Percentiles rank a stretch among this genome's conserved stretches.
Evolutionary conservation across 1,140 invertebrate species (phyloP).

Genomic region (Drosophila athabasca): DNA sequence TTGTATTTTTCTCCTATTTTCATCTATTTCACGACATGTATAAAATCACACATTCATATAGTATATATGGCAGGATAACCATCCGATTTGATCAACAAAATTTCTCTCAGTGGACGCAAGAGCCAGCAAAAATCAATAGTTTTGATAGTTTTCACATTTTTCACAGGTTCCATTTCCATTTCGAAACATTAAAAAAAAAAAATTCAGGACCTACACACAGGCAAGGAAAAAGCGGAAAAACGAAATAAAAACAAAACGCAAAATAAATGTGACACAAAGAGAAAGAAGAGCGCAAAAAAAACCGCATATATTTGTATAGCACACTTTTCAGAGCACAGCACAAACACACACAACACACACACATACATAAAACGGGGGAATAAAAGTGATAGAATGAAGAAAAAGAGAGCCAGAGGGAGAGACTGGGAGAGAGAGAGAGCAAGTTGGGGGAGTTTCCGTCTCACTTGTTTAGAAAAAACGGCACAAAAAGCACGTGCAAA

Average conservation of each 20-base stretch:
- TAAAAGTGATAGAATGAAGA: neutral
- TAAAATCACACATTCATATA: no score
- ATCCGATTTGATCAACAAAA: neutral
- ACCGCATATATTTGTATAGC: slow-evolving; percentile 46
- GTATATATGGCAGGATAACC: no score
- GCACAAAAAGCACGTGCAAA: slow-evolving; percentile 74
- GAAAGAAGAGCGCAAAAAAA: slow-evolving; percentile 25
- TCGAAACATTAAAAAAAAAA: slow-evolving; percentile 38
- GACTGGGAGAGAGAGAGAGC: neutral
- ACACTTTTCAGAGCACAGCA: slow-evolving; percentile 51
- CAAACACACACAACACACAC: slow-evolving; percentile 3
- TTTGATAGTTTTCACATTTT: slow-evolving; percentile 19
- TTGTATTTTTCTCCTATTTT: no score
- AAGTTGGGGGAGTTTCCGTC: slow-evolving; percentile 8
- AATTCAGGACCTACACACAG: slow-evolving; percentile 7
- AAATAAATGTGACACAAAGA: slow-evolving; percentile 31
- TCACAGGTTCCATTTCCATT: slow-evolving; percentile 3
- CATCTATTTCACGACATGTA: no score
- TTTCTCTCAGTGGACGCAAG: slow-evolving; percentile 15
- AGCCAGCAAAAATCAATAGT: slow-evolving; percentile 38
- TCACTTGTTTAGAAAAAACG: slow-evolving; percentile 73
- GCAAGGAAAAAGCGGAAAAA: neutral
- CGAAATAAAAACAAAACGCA: slow-evolving; percentile 37
- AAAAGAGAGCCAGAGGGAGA: neutral
- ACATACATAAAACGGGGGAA: neutral